Percentiles rank a stretch among this genome's conserved stretches.
Evolutionary conservation across 2,797 vertebrate species (phyloP).

Genomic region (Sebastes baramenuke): DNA sequence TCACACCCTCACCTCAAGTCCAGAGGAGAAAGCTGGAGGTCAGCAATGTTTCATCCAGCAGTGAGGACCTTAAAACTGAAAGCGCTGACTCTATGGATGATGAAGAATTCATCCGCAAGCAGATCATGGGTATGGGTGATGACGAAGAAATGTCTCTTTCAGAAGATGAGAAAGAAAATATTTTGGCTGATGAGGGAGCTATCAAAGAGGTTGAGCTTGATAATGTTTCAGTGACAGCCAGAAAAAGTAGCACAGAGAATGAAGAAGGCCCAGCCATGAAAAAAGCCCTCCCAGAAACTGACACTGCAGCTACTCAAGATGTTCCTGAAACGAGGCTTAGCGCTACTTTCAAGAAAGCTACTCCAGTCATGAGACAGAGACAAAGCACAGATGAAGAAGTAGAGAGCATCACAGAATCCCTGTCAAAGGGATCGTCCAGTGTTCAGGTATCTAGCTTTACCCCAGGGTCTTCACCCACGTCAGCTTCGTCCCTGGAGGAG

Average conservation of each 20-base stretch:
- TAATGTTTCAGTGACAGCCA: conserved; percentile 73
- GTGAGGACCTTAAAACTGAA: conserved; percentile 91
- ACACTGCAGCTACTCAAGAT: conserved; percentile 76
- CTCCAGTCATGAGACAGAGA: conserved; percentile 63
- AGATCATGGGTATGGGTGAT: conserved; percentile 93
- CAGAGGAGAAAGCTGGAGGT: conserved; percentile 84
- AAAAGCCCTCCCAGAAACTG: conserved; percentile 78
- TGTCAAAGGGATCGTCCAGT: conserved; percentile 95
- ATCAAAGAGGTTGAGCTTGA: conserved; percentile 76
- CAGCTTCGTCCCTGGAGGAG: conserved; percentile 96
- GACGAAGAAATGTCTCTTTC: conserved; percentile 90
- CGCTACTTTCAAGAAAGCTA: conserved; percentile 66
- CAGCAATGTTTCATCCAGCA: conserved; percentile 88
- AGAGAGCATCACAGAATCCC: conserved; percentile 94
- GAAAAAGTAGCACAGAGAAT: conserved; percentile 81
- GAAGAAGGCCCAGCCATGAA: conserved; percentile 80
- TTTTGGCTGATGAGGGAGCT: conserved; percentile 80
- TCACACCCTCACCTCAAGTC: conserved; percentile 88
- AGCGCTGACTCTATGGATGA: conserved; percentile 91
- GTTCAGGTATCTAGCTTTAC: conserved; percentile 94
- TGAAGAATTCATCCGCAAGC: conserved; percentile 93
- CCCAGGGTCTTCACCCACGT: conserved; percentile 94
- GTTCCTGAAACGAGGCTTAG: conserved; percentile 49
- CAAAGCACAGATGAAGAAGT: conserved; percentile 87
- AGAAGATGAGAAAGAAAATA: conserved; percentile 88